A percentile compares a stretch with the other conserved stretches of the same genome.
Conservation (phyloP, 2,888 invertebrate species). For the Prenolepis imparis region DNA sequence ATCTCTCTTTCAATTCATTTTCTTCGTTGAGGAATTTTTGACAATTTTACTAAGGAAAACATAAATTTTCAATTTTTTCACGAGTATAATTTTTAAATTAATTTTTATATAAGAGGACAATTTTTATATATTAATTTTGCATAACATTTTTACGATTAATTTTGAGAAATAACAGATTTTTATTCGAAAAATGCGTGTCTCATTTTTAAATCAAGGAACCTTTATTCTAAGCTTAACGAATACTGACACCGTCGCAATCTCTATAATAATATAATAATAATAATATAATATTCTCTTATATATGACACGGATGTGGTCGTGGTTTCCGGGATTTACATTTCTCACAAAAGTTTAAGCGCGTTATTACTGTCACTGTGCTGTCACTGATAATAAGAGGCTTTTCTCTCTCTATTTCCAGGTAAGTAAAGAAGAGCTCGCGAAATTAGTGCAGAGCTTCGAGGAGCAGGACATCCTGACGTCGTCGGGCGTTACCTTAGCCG, state of each 20-base stretch:
- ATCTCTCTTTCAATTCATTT: background rate
- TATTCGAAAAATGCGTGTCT: background rate
- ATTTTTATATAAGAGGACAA: background rate
- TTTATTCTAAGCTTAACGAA: background rate
- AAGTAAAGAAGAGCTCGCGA: slow-evolving; percentile 96
- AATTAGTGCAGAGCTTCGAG: slow-evolving; percentile 96
- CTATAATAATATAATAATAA: background rate
- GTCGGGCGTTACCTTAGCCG: slow-evolving; percentile 96
- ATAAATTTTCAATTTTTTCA: background rate
- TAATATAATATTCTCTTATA: background rate
- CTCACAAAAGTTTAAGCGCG: background rate
- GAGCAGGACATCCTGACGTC: slow-evolving; percentile 96
- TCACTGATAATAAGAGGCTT: background rate
- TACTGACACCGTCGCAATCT: background rate
- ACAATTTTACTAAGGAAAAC: background rate
- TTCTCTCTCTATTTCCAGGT: slow-evolving; percentile 88
- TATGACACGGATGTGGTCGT: background rate
- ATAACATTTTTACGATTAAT: background rate
- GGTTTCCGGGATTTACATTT: background rate
- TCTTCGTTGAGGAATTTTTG: background rate
- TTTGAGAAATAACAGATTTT: background rate
- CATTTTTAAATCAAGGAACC: background rate
- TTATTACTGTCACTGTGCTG: background rate
- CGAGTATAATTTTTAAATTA: background rate
- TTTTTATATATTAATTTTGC: background rate